Evolutionary conservation across 2,797 vertebrate species (phyloP).

Genomic region (Simalia tracyae): DNA sequence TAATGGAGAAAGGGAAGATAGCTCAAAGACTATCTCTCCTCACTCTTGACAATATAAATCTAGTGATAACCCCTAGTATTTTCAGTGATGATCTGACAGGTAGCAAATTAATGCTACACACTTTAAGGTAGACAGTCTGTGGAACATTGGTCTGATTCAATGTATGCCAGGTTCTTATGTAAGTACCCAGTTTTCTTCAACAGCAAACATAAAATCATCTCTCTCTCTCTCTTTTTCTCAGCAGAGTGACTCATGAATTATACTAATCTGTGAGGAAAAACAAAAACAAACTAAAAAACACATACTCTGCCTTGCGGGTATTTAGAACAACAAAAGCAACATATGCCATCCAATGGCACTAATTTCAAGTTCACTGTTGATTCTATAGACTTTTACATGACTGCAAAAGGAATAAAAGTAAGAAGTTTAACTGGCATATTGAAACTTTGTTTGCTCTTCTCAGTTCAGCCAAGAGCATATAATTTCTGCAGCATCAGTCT

Average conservation of each 20-base stretch:
- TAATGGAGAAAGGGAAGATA: background rate
- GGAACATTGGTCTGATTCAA: background rate
- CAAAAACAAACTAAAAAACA: background rate
- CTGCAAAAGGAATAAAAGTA: conserved; percentile 27
- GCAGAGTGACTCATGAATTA: conserved; percentile 36
- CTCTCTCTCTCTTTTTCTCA: fast-evolving
- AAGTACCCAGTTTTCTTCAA: background rate
- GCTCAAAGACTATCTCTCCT: background rate
- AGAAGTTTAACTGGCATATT: background rate
- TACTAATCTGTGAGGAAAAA: background rate
- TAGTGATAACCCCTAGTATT: background rate
- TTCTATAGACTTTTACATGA: conserved; percentile 54
- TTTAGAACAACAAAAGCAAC: conserved; percentile 37
- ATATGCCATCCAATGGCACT: conserved; percentile 22
- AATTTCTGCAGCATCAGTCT: background rate
- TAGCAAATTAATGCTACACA: background rate
- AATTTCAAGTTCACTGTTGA: conserved; percentile 46
- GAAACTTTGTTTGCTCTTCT: background rate
- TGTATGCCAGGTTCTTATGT: conserved; percentile 21
- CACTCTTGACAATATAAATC: background rate
- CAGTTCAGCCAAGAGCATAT: background rate
- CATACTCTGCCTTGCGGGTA: conserved; percentile 32
- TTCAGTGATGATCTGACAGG: background rate
- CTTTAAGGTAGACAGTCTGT: background rate
- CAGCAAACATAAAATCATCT: background rate